Percentiles rank a stretch among this genome's conserved stretches.
phyloP scores from a whole-genome alignment of 2,888 invertebrate species.

The Noctua pronuba region DNA sequence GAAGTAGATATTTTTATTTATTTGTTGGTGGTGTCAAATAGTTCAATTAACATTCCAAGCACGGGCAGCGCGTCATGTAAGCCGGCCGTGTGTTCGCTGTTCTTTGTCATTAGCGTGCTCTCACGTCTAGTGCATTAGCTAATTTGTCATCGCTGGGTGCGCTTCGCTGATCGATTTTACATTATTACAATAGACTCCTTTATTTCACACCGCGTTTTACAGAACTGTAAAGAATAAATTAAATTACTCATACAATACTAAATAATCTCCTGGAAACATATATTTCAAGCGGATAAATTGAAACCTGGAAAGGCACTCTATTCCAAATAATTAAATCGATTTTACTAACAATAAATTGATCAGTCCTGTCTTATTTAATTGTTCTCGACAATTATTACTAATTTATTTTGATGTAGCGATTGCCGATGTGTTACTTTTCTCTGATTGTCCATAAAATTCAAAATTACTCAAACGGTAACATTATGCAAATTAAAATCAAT shows the following conservation, averaged over 20 bases:
- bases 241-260: background rate
- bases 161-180: constrained; percentile 75
- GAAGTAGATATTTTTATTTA: constrained; percentile 3
- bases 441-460: constrained; percentile 81
- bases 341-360: background rate
- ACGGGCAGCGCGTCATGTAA: constrained; percentile 77
- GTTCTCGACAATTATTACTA: constrained; percentile 66
- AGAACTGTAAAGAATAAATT: constrained; percentile 44
- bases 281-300: background rate
- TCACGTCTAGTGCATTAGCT: constrained; percentile 86
- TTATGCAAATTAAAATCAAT: constrained; percentile 80
- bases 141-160: constrained; percentile 83
- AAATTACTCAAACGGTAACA: constrained; percentile 81
- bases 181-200: constrained; percentile 65
- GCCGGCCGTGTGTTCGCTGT: constrained; percentile 74
- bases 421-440: constrained; percentile 66
- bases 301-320: background rate
- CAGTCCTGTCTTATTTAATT: constrained; percentile 36
- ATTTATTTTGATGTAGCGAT: constrained; percentile 64
- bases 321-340: background rate
- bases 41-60: constrained; percentile 11
- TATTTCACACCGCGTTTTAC: constrained; percentile 54
- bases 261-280: constrained; percentile 8
- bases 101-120: constrained; percentile 86
- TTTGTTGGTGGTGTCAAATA: constrained; percentile 8